Conservation (phyloP, 2,113 vertebrate species). For the Macrotus californicus region DNA sequence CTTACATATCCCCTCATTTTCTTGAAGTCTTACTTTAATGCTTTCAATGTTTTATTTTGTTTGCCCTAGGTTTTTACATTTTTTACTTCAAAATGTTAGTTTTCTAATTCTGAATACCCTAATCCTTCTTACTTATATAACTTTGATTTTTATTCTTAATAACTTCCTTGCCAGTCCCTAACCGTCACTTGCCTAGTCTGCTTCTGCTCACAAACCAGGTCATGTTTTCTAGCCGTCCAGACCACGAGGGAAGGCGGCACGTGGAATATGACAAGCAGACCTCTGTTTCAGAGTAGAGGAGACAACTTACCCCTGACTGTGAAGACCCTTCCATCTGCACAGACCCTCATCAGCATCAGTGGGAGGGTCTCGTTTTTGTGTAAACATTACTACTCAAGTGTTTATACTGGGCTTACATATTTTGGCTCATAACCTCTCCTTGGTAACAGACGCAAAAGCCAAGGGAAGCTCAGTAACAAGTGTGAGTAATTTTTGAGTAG, state of each 20-base stretch:
- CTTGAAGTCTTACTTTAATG: neutral
- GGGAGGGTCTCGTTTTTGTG: neutral
- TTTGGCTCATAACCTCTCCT: neutral
- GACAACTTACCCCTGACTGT: too few relatives aligned
- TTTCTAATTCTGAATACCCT: neutral
- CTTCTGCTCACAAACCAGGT: neutral
- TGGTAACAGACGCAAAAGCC: neutral
- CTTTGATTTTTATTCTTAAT: neutral
- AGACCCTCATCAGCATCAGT: neutral
- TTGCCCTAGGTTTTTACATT: neutral
- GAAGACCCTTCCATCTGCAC: neutral
- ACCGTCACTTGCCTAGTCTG: neutral
- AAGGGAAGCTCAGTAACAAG: neutral
- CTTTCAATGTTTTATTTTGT: neutral
- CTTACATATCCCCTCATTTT: neutral
- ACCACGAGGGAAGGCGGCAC: neutral
- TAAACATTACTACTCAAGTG: neutral
- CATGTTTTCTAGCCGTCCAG: neutral
- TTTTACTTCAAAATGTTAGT: neutral
- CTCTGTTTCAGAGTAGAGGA: neutral
- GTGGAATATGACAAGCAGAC: fast-evolving
- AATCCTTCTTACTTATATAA: neutral
- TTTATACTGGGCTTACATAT: neutral
- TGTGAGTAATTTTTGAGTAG: neutral
- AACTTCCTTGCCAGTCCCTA: neutral